phyloP scores from a whole-genome alignment of 2,797 vertebrate species.

The Sebastes taczanowskii region DNA sequence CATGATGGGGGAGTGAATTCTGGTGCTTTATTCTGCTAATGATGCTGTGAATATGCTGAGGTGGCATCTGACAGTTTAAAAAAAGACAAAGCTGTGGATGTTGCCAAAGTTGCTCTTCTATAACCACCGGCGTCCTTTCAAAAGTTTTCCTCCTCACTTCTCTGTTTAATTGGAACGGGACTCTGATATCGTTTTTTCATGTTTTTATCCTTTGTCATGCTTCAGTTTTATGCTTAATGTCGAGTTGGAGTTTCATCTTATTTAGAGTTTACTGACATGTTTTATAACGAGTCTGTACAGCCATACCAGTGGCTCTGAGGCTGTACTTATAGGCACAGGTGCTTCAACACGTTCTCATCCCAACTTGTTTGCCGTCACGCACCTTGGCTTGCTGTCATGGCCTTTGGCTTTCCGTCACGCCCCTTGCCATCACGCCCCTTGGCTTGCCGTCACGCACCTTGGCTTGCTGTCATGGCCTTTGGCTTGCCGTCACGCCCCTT shows the following conservation, averaged over 20 bases:
- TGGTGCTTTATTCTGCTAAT: slow-evolving; percentile 5
- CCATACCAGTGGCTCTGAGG: too few species aligned
- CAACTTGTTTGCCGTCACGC: too few species aligned
- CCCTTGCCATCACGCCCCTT: too few species aligned
- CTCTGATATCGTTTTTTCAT: neutral
- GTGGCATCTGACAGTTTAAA: neutral
- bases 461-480: too few species aligned
- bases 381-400: too few species aligned
- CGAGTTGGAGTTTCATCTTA: neutral
- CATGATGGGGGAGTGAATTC: neutral
- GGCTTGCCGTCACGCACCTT: too few species aligned
- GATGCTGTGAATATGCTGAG: slow-evolving; percentile 11
- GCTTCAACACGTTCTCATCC: too few species aligned
- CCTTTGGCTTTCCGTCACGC: too few species aligned
- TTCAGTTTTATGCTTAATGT: neutral
- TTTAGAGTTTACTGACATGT: neutral
- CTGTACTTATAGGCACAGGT: too few species aligned
- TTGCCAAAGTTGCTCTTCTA: neutral
- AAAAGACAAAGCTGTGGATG: neutral
- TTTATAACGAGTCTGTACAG: neutral
- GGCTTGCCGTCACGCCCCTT: too few species aligned
- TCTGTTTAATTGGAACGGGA: neutral
- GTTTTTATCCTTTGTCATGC: neutral
- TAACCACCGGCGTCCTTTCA: neutral
- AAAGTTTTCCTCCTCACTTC: neutral